A percentile compares a stretch with the other conserved stretches of the same genome.
phyloP scores from a whole-genome alignment of 2,113 vertebrate species.

The Accipiter virgatus region DNA sequence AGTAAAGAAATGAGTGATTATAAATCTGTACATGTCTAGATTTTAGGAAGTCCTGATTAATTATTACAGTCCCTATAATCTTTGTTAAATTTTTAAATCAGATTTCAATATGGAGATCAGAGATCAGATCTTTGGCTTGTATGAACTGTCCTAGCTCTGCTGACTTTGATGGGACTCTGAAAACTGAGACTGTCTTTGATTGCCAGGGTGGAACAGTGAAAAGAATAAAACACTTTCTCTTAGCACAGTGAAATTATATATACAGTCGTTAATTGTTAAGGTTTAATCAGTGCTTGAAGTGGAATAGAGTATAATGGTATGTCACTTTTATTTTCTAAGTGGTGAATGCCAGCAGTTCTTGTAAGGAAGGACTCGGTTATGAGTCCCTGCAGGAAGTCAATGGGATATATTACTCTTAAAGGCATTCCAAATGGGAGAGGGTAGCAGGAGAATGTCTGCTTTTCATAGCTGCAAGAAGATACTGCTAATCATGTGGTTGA shows the following conservation, averaged over 20 bases:
- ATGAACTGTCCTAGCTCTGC: neutral
- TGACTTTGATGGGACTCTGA: neutral
- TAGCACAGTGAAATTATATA: neutral
- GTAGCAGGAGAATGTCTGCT: neutral
- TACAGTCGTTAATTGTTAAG: neutral
- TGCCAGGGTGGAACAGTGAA: neutral
- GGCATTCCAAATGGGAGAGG: neutral
- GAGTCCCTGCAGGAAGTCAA: rapidly evolving
- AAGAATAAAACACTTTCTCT: neutral
- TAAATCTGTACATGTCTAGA: neutral
- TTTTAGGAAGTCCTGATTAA: neutral
- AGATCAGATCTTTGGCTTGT: neutral
- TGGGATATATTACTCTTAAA: neutral
- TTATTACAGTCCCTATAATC: neutral
- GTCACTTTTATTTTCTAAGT: neutral
- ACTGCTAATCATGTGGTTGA: neutral
- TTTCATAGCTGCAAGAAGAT: neutral
- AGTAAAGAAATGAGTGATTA: neutral
- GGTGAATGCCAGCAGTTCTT: neutral
- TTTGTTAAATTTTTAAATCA: neutral
- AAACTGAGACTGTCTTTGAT: neutral
- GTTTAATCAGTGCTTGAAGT: neutral
- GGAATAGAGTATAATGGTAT: neutral
- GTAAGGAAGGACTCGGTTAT: neutral
- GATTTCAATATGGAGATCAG: neutral